These are phyloP conservation scores for Epinotia demarniana DNA, from an alignment of 2,888 invertebrate genomes.

Conservation along the genomic window DNA sequence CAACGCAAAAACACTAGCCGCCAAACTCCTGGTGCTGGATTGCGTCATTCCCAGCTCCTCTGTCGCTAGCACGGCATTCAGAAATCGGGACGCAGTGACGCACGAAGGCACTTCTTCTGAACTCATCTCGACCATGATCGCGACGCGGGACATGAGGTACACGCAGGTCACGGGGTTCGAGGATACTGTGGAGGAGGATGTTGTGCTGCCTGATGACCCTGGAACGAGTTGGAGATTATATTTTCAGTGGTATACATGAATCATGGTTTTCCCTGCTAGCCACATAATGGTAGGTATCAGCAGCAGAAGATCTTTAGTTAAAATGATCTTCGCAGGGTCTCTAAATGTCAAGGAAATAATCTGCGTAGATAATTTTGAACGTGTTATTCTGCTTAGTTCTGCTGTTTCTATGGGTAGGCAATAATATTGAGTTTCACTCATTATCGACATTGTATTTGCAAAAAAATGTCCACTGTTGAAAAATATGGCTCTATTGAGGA, in stretches of 20 bases:
- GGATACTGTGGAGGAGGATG: constrained; percentile 74
- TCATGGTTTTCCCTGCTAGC: too few relatives aligned
- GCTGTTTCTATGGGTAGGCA: too few relatives aligned
- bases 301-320: too few relatives aligned
- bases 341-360: too few relatives aligned
- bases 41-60: constrained; percentile 91
- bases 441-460: too few relatives aligned
- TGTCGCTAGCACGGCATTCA: constrained; percentile 72
- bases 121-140: constrained; percentile 92
- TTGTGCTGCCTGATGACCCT: constrained; percentile 79
- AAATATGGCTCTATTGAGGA: too few relatives aligned
- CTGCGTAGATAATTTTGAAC: too few relatives aligned
- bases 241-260: not conserved
- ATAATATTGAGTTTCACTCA: too few relatives aligned
- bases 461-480: too few relatives aligned
- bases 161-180: constrained; percentile 88
- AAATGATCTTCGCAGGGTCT: too few relatives aligned
- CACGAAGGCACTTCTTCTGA: constrained; percentile 75
- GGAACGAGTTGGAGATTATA: constrained; percentile 6
- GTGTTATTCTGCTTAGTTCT: too few relatives aligned
- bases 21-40: constrained; percentile 88
- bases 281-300: too few relatives aligned
- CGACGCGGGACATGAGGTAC: constrained; percentile 92
- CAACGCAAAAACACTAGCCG: constrained; percentile 94
- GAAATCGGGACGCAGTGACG: constrained; percentile 72